These are phyloP conservation scores for Myripristis jacobus DNA, from an alignment of 2,797 vertebrate genomes.

Conservation along the genomic window DNA sequence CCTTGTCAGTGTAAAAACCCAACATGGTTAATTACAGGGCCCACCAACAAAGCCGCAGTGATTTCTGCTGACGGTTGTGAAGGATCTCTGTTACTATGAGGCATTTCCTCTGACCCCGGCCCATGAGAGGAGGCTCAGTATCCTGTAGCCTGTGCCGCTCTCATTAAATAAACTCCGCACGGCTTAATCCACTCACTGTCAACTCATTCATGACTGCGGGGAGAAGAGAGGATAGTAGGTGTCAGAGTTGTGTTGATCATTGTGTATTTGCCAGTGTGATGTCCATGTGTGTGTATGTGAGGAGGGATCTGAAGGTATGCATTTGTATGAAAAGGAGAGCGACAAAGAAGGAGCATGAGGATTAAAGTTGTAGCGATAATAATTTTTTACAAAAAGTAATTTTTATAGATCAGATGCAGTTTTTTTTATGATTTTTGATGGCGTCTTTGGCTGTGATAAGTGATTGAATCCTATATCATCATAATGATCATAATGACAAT, in stretches of 20 bases:
- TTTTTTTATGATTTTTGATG: no score
- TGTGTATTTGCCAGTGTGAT: background rate
- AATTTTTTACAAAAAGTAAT: background rate
- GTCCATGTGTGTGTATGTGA: slow-evolving; percentile 3
- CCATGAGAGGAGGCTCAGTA: slow-evolving; percentile 43
- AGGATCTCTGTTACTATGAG: slow-evolving; percentile 60
- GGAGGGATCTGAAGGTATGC: background rate
- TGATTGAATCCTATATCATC: no score
- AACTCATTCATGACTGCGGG: slow-evolving; percentile 50
- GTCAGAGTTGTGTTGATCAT: background rate
- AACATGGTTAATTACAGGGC: slow-evolving; percentile 67
- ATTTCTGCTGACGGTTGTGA: slow-evolving; percentile 68
- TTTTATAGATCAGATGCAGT: no score
- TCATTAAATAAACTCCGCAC: slow-evolving; percentile 59
- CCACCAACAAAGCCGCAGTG: slow-evolving; percentile 55
- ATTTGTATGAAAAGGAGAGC: background rate
- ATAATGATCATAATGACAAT: no score
- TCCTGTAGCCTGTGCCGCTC: slow-evolving; percentile 45
- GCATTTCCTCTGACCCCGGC: slow-evolving; percentile 55
- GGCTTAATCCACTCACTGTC: slow-evolving; percentile 60
- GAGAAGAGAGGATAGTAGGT: background rate
- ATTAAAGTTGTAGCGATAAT: background rate
- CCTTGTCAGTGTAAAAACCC: slow-evolving; percentile 46
- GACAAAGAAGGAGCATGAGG: background rate
- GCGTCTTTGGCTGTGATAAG: no score